Base-by-base conservation (phyloP, 2,113 vertebrate genomes). In the Ceuthmochares aereus region DNA sequence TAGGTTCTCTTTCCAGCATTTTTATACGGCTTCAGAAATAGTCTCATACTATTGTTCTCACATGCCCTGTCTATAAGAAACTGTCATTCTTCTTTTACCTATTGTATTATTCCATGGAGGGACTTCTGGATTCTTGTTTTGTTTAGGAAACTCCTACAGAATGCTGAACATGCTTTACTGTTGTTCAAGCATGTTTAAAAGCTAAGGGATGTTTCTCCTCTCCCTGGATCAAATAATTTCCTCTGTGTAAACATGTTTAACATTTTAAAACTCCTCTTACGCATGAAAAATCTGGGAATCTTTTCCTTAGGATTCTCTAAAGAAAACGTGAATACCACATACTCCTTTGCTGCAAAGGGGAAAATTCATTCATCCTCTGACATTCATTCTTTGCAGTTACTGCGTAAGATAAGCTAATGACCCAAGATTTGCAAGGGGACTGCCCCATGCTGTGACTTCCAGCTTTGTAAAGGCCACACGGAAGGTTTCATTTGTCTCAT, bases 331-430 rank as follows among this genome's bases (percentile, higher is more conserved):
- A 94, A 58, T 92, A 69, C 25, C 90, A 92, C 29, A 52, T 75
- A 91, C 10, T 95, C 45, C 55, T 75, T 83, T 68, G 62, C 87
- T 96, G 43, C 54, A 73, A 73, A 89, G 29, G 51, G 52, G 77
- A 84, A 82, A 89, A 75, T 75, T 87, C 55, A 93, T 97, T 95
- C 84, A 93, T 93, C 74, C 95, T 93, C 62, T 91, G 96, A 73
- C 43, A 83, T 47, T 56, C 7, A 37, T n/a, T 84, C 93, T 87
- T 94, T 89, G 96, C 90, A 93, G 80, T 77, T 78, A 68, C 87
- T 26, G 37, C 84, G 95, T 80, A 95, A 97, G 97, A 97, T 96
- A 98, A 97, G 95, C 96, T 97, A 97, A 96, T 85, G 75, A 96
- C 92, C 95, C 89, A 94, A 74, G 89, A 92, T 93, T 89, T 95